Conservation (phyloP, 2,113 vertebrate genomes). For the Isurus oxyrinchus region DNA sequence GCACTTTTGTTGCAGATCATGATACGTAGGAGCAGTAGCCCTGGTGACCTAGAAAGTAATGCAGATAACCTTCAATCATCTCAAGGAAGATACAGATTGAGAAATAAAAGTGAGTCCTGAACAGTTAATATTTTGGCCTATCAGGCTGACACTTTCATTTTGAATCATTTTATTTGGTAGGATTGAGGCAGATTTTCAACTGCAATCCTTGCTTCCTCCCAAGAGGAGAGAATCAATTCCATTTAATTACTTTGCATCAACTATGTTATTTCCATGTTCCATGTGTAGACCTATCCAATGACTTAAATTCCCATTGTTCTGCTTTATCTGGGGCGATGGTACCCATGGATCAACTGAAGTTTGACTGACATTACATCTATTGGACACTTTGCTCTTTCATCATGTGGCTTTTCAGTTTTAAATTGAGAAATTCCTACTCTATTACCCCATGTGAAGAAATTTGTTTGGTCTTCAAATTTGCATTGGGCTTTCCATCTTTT, state of each 20-base stretch:
- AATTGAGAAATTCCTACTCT: background rate
- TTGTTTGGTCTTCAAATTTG: background rate
- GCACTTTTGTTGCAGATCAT: constrained; percentile 56
- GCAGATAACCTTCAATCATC: constrained; percentile 54
- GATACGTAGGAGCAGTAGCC: constrained; percentile 70
- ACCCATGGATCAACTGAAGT: background rate
- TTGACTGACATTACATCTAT: background rate
- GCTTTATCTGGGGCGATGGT: background rate
- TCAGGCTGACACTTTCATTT: background rate
- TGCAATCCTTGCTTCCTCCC: background rate
- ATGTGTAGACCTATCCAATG: background rate
- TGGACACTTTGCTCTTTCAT: background rate
- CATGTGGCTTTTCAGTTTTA: background rate
- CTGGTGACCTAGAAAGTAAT: constrained; percentile 68
- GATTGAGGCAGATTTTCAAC: background rate
- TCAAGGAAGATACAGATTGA: constrained; percentile 54
- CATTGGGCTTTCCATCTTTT: background rate
- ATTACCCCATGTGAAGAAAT: background rate
- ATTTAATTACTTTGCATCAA: background rate
- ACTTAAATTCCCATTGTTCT: background rate
- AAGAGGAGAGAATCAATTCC: background rate
- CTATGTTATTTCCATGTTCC: background rate
- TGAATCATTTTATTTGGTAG: background rate
- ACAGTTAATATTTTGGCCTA: background rate
- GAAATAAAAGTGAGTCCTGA: constrained; percentile 74